Base-by-base conservation (phyloP, 1,140 invertebrate species). In the Cyrtorhinus lividipennis region DNA sequence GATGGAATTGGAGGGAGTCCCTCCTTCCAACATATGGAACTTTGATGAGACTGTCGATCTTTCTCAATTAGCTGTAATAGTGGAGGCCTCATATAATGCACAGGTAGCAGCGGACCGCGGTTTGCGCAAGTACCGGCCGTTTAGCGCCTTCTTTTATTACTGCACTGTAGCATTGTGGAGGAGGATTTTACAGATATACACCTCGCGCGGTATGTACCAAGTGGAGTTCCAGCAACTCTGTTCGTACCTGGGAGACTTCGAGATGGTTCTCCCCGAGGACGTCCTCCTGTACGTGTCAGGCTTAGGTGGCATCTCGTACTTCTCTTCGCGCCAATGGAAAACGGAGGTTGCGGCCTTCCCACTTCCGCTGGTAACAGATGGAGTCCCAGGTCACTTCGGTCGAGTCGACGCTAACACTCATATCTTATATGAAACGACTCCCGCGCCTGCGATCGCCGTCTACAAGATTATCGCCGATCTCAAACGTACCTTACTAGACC, bases 31-130 rank as follows among this genome's bases (percentile, higher is more conserved):
- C 61, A 71, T 76, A n/a, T 62, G 72, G 2, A 77, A 77, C 65
- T 77, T 71, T 66, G 75, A 77, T 65, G 72, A 75, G 66, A 77
- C 73, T 2, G 74, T 75, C 66, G 30, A 38, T 15, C 15, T 38
- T 38, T 38, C 30, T 5, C 30, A 38, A 38, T 38, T 38, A 8
- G 5, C 30, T 8, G 30, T 38, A 5, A 15, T 38, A 38, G 30
- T 38, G 5, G 15, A 15, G 15, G 30, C 30, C 15, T 38, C 30
- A 8, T 38, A 38, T 15, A 15, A 38, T 15, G 30, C 30, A 8
- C 5, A 38, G 30, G 30, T 38, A 5, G 15, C 30, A 38, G 30
- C 30, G 5, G 30, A 38, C 15, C 30, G 30, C 30, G 15, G 30
- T 38, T 15, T 38, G 30, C 30, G 30, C 15, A 38, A 38, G 15